A percentile compares a stretch with the other conserved stretches of the same genome.
Evolutionary conservation across 1,140 invertebrate species (phyloP).

Genomic region (Gonatopus flavifemur): DNA sequence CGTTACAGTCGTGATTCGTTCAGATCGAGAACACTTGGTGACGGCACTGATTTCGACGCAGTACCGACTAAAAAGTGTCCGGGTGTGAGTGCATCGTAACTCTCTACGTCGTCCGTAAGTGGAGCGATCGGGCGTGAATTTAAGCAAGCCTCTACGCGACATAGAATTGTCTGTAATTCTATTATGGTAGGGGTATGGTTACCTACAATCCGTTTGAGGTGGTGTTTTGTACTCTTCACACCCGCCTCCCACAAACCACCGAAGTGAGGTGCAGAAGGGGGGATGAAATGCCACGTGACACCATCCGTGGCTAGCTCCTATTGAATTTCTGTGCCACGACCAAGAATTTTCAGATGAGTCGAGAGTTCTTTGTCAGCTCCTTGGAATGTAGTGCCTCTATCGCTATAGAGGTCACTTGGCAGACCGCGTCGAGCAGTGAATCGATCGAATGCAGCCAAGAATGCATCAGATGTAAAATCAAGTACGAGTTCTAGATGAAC

Average conservation of each 20-base stretch:
- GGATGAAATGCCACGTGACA: constrained; percentile 36
- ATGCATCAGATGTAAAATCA: too few relatives aligned
- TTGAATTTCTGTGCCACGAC: not conserved
- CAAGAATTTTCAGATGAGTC: not conserved
- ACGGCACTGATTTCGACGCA: constrained; percentile 20
- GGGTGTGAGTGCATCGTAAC: constrained; percentile 30
- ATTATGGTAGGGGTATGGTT: too few relatives aligned
- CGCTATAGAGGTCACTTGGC: constrained; percentile 29
- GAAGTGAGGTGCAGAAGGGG: constrained; percentile 32
- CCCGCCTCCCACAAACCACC: constrained; percentile 38
- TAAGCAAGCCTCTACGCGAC: constrained; percentile 40
- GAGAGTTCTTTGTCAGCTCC: constrained; percentile 19
- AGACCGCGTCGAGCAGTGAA: constrained; percentile 20
- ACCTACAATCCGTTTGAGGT: constrained; percentile 19
- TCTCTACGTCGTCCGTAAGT: constrained; percentile 21
- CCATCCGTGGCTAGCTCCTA: constrained; percentile 1
- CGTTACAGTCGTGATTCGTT: constrained; percentile 14
- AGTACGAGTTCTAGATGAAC: constrained; percentile 21
- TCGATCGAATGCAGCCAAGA: not conserved
- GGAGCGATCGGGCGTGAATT: constrained; percentile 38
- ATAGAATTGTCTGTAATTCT: constrained; percentile 34
- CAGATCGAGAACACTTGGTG: constrained; percentile 11
- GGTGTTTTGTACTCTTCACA: constrained; percentile 30
- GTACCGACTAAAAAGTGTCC: constrained; percentile 43
- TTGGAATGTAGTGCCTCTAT: constrained; percentile 42